Conservation (phyloP, 2,888 invertebrate genomes). For the Noctua pronuba region DNA sequence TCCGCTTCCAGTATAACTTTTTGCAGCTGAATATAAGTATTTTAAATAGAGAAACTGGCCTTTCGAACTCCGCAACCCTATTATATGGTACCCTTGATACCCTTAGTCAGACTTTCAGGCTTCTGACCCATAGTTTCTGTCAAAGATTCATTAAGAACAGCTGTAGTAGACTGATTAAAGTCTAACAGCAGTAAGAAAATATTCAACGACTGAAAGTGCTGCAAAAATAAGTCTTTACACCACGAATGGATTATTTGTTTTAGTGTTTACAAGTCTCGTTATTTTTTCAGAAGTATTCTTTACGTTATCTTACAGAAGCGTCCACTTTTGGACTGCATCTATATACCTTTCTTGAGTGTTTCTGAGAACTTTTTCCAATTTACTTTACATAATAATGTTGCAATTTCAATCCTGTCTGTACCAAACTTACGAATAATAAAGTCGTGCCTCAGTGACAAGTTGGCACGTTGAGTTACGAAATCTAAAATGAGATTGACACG, state of each 20-base stretch:
- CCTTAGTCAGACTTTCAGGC: background rate
- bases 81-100: background rate
- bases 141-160: background rate
- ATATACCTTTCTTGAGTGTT: background rate
- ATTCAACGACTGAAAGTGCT: no score
- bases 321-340: background rate
- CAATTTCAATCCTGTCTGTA: constrained; percentile 12
- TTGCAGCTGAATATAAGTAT: background rate
- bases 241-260: background rate
- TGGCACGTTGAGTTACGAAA: constrained; percentile 49
- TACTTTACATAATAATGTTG: constrained; percentile 22
- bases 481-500: constrained; percentile 55
- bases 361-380: background rate
- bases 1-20: background rate
- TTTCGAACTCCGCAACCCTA: background rate
- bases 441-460: constrained; percentile 52
- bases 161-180: background rate
- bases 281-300: background rate
- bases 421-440: constrained; percentile 40
- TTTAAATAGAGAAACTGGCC: background rate
- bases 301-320: background rate
- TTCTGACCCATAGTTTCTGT: no score
- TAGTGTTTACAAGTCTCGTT: background rate
- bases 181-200: background rate
- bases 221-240: no score